These are phyloP conservation scores for Leptothorax acervorum DNA, from an alignment of 2,888 invertebrate species.

Conservation along the genomic window DNA sequence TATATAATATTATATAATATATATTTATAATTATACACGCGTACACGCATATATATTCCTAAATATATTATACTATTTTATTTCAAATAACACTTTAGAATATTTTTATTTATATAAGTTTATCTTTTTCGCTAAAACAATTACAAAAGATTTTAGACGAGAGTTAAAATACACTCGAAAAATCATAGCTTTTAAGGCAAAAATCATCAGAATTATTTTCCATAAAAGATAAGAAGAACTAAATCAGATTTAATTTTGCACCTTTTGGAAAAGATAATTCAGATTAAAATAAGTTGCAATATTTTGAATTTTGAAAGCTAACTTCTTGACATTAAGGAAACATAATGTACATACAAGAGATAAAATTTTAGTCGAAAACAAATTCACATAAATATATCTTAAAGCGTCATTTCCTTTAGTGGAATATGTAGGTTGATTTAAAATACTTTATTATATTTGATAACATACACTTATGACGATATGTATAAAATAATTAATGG, in stretches of 20 bases:
- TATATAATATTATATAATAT: too few species aligned
- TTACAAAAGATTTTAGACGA: too few species aligned
- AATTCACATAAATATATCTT: background rate
- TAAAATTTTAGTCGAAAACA: background rate
- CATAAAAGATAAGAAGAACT: background rate
- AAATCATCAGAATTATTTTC: background rate
- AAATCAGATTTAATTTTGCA: background rate
- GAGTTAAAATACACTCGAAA: background rate
- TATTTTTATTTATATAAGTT: too few species aligned
- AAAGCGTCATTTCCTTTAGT: background rate
- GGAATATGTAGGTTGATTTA: background rate
- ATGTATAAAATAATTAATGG: background rate
- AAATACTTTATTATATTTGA: slow-evolving; percentile 2
- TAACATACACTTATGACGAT: background rate
- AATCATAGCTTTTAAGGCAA: background rate
- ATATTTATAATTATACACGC: too few species aligned
- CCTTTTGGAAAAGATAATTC: background rate
- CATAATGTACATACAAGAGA: background rate
- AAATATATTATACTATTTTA: too few species aligned
- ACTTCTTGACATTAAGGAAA: background rate
- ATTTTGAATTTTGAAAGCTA: background rate
- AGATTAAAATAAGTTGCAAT: background rate
- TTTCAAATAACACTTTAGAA: too few species aligned
- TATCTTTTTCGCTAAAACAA: too few species aligned
- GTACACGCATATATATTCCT: too few species aligned